Conservation (phyloP, 1,140 invertebrate genomes). For the Globodera rostochiensis region DNA sequence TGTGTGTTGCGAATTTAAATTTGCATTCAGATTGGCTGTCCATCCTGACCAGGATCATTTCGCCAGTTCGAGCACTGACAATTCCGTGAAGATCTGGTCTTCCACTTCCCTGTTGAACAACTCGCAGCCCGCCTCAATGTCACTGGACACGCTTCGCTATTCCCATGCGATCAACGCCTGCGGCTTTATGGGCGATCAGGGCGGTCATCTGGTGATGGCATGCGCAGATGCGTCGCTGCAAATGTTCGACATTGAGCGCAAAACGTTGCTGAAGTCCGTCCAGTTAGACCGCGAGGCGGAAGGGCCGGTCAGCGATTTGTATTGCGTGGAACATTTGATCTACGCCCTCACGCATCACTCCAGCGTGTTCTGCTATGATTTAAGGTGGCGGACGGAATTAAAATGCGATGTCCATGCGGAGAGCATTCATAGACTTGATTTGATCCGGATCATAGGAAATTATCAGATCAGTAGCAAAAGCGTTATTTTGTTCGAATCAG, state of each 20-base stretch:
- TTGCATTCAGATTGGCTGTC: slow-evolving; percentile 38
- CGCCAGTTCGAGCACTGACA: slow-evolving; percentile 43
- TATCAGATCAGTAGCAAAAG: too few relatives aligned
- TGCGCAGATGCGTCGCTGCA: slow-evolving; percentile 36
- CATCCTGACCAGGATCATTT: slow-evolving; percentile 47
- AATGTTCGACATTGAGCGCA: slow-evolving; percentile 42
- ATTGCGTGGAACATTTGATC: slow-evolving; percentile 47
- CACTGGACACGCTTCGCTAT: slow-evolving; percentile 44
- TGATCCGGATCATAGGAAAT: too few relatives aligned
- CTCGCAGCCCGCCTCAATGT: slow-evolving; percentile 40
- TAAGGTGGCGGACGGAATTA: slow-evolving; percentile 20
- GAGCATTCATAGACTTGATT: too few relatives aligned
- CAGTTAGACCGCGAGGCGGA: slow-evolving; percentile 40
- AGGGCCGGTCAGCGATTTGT: slow-evolving; percentile 40
- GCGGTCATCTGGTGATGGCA: slow-evolving; percentile 43
- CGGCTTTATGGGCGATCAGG: slow-evolving; percentile 41
- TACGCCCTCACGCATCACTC: slow-evolving; percentile 54
- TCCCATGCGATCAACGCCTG: slow-evolving; percentile 46
- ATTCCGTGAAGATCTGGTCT: slow-evolving; percentile 49
- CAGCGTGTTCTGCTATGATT: slow-evolving; percentile 47
- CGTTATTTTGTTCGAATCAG: too few relatives aligned
- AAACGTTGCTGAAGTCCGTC: slow-evolving; percentile 37
- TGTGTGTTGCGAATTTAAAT: not conserved
- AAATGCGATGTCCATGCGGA: not conserved
- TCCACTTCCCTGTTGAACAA: slow-evolving; percentile 26